Evolutionary conservation across 2,888 invertebrate genomes (phyloP).

Genomic region (Ectemnius continuus): DNA sequence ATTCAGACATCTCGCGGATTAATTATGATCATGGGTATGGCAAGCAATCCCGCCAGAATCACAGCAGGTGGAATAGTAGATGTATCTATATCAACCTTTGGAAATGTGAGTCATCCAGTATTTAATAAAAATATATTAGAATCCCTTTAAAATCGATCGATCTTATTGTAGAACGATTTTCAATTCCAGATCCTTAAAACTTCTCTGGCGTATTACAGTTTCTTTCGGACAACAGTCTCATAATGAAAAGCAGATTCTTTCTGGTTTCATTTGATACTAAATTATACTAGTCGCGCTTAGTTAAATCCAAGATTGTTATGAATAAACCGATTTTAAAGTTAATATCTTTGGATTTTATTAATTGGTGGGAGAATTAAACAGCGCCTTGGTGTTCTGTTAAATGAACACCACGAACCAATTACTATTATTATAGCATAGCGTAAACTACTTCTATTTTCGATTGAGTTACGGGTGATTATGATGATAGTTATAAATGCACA

Average conservation of each 20-base stretch:
- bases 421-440: too few species aligned
- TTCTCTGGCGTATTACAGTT: conserved; percentile 55
- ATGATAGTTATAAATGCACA: too few species aligned
- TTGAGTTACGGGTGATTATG: too few species aligned
- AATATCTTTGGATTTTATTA: too few species aligned
- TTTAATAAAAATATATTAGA: neutral
- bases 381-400: too few species aligned
- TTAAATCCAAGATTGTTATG: neutral
- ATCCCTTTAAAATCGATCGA: too few species aligned
- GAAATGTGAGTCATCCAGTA: conserved; percentile 30
- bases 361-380: too few species aligned
- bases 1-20: conserved; percentile 45
- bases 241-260: neutral
- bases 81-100: conserved; percentile 64
- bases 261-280: neutral
- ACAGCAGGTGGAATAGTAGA: conserved; percentile 66
- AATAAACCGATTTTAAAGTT: too few species aligned
- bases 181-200: conserved; percentile 56
- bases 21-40: conserved; percentile 62
- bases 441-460: too few species aligned
- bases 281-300: neutral
- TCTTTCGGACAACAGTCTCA: conserved; percentile 51
- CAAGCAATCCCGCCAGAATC: conserved; percentile 63
- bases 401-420: too few species aligned
- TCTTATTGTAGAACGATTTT: neutral